A percentile compares a stretch with the other conserved stretches of the same genome.
Conservation (phyloP, 2,888 invertebrate genomes). For the Sinotaia quadrata region DNA sequence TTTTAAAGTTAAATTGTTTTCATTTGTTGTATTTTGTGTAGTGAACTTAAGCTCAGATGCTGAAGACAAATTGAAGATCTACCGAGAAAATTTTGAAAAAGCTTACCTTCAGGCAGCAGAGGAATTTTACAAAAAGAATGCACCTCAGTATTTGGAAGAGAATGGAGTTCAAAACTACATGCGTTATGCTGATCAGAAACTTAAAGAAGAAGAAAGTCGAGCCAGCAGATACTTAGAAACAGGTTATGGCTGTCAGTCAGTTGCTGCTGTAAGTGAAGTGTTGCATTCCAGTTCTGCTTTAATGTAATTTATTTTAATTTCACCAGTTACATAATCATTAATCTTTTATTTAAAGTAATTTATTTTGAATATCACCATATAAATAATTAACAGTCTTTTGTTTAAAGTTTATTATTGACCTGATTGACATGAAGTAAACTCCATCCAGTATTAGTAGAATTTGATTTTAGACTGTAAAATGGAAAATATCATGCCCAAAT, state of each 20-base stretch:
- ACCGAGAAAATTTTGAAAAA: conserved; percentile 96
- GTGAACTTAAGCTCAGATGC: conserved; percentile 96
- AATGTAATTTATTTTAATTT: too few relatives aligned
- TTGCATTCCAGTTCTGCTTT: too few relatives aligned
- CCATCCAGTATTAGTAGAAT: too few relatives aligned
- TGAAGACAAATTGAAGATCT: conserved; percentile 94
- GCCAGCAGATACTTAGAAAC: conserved; percentile 94
- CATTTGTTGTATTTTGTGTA: conserved; percentile 68
- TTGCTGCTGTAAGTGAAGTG: conserved; percentile 73
- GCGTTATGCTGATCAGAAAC: conserved; percentile 94
- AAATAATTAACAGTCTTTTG: too few relatives aligned
- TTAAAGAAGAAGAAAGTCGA: conserved; percentile 94
- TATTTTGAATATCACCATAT: too few relatives aligned
- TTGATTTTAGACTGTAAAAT: too few relatives aligned
- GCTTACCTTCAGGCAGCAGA: conserved; percentile 95
- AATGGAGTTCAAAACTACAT: conserved; percentile 98
- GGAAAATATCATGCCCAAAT: too few relatives aligned
- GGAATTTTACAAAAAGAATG: conserved; percentile 90
- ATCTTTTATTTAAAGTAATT: too few relatives aligned
- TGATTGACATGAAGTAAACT: too few relatives aligned
- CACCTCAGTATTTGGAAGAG: conserved; percentile 87
- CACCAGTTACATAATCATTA: too few relatives aligned
- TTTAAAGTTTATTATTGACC: too few relatives aligned
- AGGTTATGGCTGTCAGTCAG: conserved; percentile 81
- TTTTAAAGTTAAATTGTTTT: neutral